Conservation (phyloP, 2,888 invertebrate genomes). For the Lasioglossum villosulum region DNA sequence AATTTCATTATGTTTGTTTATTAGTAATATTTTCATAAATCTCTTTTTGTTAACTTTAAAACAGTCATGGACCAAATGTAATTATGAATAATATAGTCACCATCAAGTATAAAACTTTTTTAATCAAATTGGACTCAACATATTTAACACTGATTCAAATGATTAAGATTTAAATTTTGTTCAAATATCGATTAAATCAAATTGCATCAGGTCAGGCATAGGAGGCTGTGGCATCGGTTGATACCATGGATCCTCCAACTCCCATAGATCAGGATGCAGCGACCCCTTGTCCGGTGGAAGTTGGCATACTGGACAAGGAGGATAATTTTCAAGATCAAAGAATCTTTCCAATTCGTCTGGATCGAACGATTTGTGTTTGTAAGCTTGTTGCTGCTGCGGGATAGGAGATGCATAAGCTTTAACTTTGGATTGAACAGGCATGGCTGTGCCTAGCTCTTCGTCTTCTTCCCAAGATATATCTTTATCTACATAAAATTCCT, state of each 20-base stretch:
- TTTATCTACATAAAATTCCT: conserved; percentile 68
- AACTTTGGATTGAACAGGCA: conserved; percentile 65
- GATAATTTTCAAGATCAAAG: conserved; percentile 72
- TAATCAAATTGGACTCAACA: not conserved
- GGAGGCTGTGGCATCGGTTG: conserved; percentile 51
- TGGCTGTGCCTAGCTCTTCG: conserved; percentile 50
- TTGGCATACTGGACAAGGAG: conserved; percentile 49
- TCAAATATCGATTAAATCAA: conserved; percentile 61
- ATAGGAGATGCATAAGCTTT: conserved; percentile 63
- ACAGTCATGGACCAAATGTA: not conserved
- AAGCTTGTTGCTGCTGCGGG: conserved; percentile 45
- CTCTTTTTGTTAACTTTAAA: not conserved
- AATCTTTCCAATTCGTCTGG: conserved; percentile 75
- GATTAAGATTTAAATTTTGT: not conserved
- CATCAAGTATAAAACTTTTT: conserved; percentile 17
- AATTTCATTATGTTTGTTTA: conserved; percentile 10
- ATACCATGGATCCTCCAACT: conserved; percentile 78
- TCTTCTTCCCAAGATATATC: conserved; percentile 74
- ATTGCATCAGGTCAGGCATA: conserved; percentile 73
- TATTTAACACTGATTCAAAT: conserved; percentile 19
- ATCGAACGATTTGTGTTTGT: conserved; percentile 52
- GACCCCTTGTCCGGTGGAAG: conserved; percentile 72
- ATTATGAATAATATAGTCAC: not conserved
- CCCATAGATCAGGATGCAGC: conserved; percentile 76
- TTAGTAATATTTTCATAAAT: not conserved